phyloP scores from a whole-genome alignment of 2,888 invertebrate species.

The Stenodera caucasica region DNA sequence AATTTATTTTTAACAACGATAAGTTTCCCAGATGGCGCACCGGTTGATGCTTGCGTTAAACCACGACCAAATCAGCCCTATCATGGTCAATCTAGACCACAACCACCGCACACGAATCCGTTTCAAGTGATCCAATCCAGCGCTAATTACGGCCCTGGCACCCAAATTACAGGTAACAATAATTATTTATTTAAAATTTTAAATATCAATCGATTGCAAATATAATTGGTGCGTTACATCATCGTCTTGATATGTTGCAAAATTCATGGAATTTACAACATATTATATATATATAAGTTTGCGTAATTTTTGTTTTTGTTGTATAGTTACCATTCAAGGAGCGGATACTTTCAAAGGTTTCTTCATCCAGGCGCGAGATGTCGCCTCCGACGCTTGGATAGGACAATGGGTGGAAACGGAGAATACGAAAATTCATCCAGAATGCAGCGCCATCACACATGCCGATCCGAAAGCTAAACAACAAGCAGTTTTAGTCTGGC shows the following conservation, averaged over 20 bases:
- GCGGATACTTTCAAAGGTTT: conserved; percentile 74
- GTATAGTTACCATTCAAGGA: conserved; percentile 48
- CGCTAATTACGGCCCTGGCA: conserved; percentile 67
- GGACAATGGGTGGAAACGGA: conserved; percentile 73
- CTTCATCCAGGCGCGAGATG: conserved; percentile 79
- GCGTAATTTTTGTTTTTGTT: conserved; percentile 9
- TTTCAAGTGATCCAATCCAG: conserved; percentile 69
- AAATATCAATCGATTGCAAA: too few species aligned
- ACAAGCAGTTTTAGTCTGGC: conserved; percentile 74
- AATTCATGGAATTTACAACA: neutral
- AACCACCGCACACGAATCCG: conserved; percentile 65
- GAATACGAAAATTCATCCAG: conserved; percentile 75
- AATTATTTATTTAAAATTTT: neutral
- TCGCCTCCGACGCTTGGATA: conserved; percentile 71
- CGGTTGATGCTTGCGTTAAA: conserved; percentile 79
- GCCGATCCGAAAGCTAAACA: conserved; percentile 75
- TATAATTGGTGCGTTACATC: too few species aligned
- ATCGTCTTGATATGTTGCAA: neutral
- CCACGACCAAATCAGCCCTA: conserved; percentile 74
- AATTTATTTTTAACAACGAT: conserved; percentile 16
- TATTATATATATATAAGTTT: too few species aligned
- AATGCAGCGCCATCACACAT: conserved; percentile 79
- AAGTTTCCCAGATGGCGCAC: conserved; percentile 79
- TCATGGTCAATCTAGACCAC: conserved; percentile 73
- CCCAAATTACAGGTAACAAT: conserved; percentile 67